Conservation (phyloP, 2,797 vertebrate genomes). For the Dallia pectoralis region DNA sequence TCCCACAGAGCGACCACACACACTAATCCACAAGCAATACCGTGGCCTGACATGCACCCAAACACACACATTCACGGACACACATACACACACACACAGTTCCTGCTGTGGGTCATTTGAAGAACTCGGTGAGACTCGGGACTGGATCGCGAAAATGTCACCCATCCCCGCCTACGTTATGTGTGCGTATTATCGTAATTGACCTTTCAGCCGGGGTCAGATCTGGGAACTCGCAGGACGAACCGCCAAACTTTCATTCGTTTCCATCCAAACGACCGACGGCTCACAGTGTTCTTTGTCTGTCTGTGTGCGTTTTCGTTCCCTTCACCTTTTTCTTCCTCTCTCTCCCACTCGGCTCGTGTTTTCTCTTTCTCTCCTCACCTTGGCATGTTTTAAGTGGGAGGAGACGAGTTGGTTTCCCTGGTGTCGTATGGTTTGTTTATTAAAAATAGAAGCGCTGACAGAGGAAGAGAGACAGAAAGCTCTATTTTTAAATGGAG, state of each 20-base stretch:
- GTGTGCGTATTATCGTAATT: not conserved
- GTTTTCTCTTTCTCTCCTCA: constrained; percentile 30
- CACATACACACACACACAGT: not conserved
- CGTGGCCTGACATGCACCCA: not conserved
- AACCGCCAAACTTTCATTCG: not conserved
- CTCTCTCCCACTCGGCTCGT: not conserved
- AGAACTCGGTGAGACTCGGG: not conserved
- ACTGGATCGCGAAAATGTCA: not conserved
- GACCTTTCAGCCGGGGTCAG: not conserved
- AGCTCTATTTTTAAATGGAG: constrained; percentile 64
- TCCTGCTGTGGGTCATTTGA: not conserved
- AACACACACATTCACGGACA: too few species aligned
- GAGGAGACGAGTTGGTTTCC: constrained; percentile 22
- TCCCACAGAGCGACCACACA: not conserved
- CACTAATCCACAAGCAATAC: not conserved
- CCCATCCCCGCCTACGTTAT: not conserved
- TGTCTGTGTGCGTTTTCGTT: not conserved
- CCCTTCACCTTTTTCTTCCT: not conserved
- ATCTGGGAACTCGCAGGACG: not conserved
- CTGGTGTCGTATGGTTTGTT: constrained; percentile 57
- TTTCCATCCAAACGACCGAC: not conserved
- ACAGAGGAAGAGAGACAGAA: constrained; percentile 39
- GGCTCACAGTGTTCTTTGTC: not conserved
- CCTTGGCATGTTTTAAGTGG: constrained; percentile 19
- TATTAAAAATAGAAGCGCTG: constrained; percentile 64